These are phyloP conservation scores for Parnassius mnemosyne DNA, from an alignment of 2,888 invertebrate species.

Conservation along the genomic window DNA sequence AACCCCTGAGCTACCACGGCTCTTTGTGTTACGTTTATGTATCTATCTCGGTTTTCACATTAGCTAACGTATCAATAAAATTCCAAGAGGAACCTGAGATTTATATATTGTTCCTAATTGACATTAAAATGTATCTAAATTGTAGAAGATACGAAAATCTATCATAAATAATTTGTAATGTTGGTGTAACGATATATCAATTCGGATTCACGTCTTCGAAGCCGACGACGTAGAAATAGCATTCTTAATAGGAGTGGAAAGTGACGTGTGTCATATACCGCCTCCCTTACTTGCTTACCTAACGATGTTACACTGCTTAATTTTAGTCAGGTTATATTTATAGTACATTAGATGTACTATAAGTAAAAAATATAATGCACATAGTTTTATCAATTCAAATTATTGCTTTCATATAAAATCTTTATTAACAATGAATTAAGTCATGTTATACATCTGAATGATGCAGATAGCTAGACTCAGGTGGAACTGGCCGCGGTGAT, in stretches of 20 bases:
- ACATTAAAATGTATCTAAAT: neutral
- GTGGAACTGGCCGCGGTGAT: too few species aligned
- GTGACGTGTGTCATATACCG: constrained; percentile 22
- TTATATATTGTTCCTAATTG: neutral
- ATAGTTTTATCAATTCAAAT: neutral
- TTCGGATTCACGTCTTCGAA: constrained; percentile 10
- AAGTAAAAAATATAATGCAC: neutral
- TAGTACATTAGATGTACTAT: neutral
- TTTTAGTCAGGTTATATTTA: neutral
- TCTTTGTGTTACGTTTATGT: too few species aligned
- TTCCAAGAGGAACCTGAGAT: too few species aligned
- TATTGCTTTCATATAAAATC: neutral
- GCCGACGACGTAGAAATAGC: constrained; percentile 20
- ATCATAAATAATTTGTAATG: constrained; percentile 14
- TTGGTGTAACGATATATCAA: constrained; percentile 20
- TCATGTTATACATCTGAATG: too few species aligned
- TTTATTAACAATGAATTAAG: neutral
- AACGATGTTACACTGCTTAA: constrained; percentile 20
- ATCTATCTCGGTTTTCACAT: too few species aligned
- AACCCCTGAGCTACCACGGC: too few species aligned
- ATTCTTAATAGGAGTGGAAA: constrained; percentile 22
- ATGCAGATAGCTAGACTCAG: too few species aligned
- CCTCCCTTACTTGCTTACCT: constrained; percentile 11
- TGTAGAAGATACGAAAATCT: constrained; percentile 7
- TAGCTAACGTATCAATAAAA: too few species aligned